A percentile compares a stretch with the other conserved stretches of the same genome.
phyloP scores from a whole-genome alignment of 2,113 vertebrate genomes.

The Microcebus lehilahytsara region DNA sequence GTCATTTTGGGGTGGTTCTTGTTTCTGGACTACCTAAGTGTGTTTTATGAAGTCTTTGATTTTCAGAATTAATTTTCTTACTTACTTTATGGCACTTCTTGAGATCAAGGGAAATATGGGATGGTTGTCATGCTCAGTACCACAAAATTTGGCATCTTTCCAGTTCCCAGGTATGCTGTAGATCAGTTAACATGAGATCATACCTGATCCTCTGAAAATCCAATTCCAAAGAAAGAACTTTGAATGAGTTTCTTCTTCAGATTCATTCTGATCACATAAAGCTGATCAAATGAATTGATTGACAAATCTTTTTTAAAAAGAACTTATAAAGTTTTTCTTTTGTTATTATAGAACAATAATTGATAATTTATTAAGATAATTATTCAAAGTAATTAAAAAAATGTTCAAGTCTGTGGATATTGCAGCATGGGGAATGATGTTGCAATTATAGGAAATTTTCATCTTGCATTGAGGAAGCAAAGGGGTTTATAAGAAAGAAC shows the following conservation, averaged over 20 bases:
- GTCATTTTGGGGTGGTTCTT: slow-evolving; percentile 23
- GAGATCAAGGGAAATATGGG: neutral
- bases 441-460: neutral
- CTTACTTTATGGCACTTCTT: neutral
- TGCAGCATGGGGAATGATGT: neutral
- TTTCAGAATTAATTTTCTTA: slow-evolving; percentile 40
- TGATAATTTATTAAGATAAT: neutral
- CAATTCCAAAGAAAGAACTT: slow-evolving; percentile 42
- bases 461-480: neutral
- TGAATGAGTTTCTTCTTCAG: slow-evolving; percentile 6
- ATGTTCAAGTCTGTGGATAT: neutral
- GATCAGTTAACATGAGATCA: slow-evolving; percentile 35
- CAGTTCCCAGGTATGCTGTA: neutral
- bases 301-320: neutral
- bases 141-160: slow-evolving; percentile 30
- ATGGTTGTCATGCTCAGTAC: neutral
- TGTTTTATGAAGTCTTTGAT: neutral
- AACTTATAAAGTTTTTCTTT: neutral
- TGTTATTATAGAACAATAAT: neutral
- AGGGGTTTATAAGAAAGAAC: neutral
- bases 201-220: slow-evolving; percentile 28
- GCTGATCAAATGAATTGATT: neutral
- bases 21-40: neutral
- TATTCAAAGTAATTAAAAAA: slow-evolving; percentile 53
- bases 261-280: neutral